phyloP scores from a whole-genome alignment of 2,113 vertebrate genomes.

The Carassius gibelio region DNA sequence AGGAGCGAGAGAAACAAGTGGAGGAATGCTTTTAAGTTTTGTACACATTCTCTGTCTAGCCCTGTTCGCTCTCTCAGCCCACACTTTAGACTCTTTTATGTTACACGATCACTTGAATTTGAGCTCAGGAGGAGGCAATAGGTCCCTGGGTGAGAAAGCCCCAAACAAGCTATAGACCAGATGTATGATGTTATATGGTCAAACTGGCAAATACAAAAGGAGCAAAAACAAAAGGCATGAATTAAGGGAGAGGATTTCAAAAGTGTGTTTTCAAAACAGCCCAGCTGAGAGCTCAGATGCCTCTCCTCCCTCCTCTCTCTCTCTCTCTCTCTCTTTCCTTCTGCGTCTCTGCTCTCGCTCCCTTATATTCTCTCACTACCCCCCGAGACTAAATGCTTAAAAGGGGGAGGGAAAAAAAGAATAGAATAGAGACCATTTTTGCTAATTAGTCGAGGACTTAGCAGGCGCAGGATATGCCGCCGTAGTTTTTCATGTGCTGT shows the following conservation, averaged over 20 bases:
- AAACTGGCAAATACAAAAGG: constrained; percentile 99
- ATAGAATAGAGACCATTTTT: constrained; percentile 83
- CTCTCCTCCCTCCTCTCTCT: constrained; percentile 52
- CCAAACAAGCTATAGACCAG: constrained; percentile 95
- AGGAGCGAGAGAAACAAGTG: constrained; percentile 60
- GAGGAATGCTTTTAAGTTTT: constrained; percentile 84
- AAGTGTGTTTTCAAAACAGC: constrained; percentile 99
- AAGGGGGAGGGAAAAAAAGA: constrained; percentile 76
- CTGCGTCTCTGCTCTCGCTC: constrained; percentile 52
- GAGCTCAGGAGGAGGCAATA: constrained; percentile 86
- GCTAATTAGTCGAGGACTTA: constrained; percentile 96
- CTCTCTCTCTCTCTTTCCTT: background rate
- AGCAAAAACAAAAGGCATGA: constrained; percentile 94
- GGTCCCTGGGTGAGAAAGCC: constrained; percentile 88
- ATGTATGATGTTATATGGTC: constrained; percentile 99
- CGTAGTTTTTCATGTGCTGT: constrained; percentile 76
- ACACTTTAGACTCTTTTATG: constrained; percentile 89
- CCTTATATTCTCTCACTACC: constrained; percentile 56
- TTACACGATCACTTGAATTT: constrained; percentile 84
- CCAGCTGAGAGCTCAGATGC: constrained; percentile 90
- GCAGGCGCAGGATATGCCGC: constrained; percentile 80
- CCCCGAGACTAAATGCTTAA: constrained; percentile 89
- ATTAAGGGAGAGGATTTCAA: constrained; percentile 97
- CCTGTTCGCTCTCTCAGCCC: constrained; percentile 59
- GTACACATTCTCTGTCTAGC: constrained; percentile 67